phyloP scores from a whole-genome alignment of 2,888 invertebrate genomes.

The Tetranychus piercei region DNA sequence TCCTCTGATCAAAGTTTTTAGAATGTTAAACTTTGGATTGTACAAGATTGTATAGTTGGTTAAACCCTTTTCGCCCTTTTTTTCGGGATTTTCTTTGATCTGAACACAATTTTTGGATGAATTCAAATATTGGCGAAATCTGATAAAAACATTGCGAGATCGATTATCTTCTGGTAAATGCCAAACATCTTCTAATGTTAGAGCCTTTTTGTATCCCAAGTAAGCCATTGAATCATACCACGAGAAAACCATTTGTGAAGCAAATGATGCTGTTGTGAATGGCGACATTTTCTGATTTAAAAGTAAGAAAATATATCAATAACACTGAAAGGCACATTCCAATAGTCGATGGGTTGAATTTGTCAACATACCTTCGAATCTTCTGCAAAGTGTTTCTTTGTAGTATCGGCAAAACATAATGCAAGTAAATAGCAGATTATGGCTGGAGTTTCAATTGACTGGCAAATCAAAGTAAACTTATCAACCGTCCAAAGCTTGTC shows the following conservation, averaged over 20 bases:
- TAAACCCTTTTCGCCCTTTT: neutral
- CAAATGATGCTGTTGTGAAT: neutral
- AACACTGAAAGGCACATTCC: neutral
- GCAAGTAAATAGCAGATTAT: neutral
- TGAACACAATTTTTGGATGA: neutral
- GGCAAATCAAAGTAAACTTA: neutral
- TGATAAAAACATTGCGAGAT: neutral
- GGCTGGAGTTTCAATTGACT: neutral
- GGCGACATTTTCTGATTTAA: neutral
- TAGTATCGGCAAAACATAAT: neutral
- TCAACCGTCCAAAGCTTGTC: neutral
- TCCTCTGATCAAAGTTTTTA: neutral
- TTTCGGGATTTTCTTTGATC: neutral
- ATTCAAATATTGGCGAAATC: neutral
- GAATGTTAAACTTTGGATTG: neutral
- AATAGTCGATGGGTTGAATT: neutral
- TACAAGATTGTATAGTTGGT: neutral
- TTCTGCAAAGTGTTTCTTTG: neutral
- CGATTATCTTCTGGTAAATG: neutral
- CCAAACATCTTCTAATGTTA: constrained; percentile 17
- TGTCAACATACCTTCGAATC: neutral
- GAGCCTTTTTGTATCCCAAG: constrained; percentile 17
- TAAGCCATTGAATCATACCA: constrained; percentile 19
- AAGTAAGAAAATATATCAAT: neutral
- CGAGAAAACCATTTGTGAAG: constrained; percentile 17